Evolutionary conservation across 2,797 vertebrate species (phyloP).

Genomic region (Periparus ater): DNA sequence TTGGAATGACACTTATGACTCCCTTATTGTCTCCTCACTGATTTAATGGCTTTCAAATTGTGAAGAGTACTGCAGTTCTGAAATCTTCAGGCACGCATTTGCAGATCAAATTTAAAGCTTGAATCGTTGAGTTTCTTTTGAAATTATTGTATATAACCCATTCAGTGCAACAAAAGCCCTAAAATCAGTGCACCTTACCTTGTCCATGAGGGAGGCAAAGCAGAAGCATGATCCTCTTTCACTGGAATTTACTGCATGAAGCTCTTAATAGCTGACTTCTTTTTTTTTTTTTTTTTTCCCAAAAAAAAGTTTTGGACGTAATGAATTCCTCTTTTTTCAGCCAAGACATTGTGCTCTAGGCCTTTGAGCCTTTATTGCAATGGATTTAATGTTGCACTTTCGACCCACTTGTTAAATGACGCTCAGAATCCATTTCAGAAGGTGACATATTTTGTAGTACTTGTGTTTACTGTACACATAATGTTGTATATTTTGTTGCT

Average conservation of each 20-base stretch:
- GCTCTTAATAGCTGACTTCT: background rate
- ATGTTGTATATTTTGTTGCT: background rate
- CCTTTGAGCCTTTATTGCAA: slow-evolving; percentile 5
- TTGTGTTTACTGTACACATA: background rate
- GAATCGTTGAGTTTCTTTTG: background rate
- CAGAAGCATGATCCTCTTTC: background rate
- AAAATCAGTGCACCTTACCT: background rate
- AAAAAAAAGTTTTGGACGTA: background rate
- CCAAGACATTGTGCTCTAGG: background rate
- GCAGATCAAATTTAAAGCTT: background rate
- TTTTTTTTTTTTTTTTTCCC: background rate
- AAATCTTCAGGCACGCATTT: background rate
- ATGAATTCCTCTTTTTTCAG: background rate
- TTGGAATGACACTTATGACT: background rate
- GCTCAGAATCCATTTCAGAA: slow-evolving; percentile 35
- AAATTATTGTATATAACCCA: background rate
- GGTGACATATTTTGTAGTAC: background rate
- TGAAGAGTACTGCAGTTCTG: background rate
- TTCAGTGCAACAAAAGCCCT: background rate
- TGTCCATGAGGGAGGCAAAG: background rate
- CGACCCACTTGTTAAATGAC: background rate
- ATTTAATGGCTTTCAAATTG: background rate
- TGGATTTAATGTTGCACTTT: background rate
- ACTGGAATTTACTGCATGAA: background rate
- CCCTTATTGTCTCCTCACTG: background rate